These are phyloP conservation scores for Petrophora chlorosata DNA, from an alignment of 2,888 invertebrate genomes.

Conservation along the genomic window DNA sequence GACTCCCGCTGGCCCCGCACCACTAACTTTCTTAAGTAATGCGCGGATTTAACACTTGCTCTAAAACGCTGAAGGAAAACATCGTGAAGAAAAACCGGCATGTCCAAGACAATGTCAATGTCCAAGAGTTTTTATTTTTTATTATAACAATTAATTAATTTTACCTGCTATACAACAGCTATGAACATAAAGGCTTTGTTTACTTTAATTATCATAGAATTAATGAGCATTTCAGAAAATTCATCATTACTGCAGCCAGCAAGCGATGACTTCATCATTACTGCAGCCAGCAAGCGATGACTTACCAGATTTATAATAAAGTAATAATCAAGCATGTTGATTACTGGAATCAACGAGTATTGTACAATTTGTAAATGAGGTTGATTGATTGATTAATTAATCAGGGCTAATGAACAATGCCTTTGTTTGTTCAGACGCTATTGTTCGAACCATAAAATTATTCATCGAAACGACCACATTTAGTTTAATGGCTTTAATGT, in stretches of 20 bases:
- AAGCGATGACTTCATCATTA: conserved; percentile 1
- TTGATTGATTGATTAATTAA: conserved; percentile 35
- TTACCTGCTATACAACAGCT: too few species aligned
- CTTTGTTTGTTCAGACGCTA: conserved; percentile 27
- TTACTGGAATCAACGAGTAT: conserved; percentile 22
- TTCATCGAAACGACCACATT: conserved; percentile 20
- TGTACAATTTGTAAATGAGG: conserved; percentile 25
- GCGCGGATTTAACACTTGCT: too few species aligned
- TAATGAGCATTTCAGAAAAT: conserved; percentile 10
- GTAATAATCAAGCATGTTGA: conserved; percentile 19
- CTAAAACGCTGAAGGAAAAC: too few species aligned
- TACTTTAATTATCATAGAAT: conserved; percentile 12
- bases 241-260: too few species aligned
- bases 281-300: conserved; percentile 13
- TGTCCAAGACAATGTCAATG: too few species aligned
- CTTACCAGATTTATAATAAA: conserved; percentile 16
- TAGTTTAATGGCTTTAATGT: conserved; percentile 19
- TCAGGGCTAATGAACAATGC: conserved; percentile 32
- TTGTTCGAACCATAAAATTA: conserved; percentile 24
- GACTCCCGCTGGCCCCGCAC: too few species aligned
- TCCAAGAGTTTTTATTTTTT: too few species aligned
- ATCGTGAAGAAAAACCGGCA: too few species aligned
- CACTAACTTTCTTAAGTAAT: too few species aligned
- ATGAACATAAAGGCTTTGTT: conserved; percentile 11
- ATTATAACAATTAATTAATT: too few species aligned